These are phyloP conservation scores for Mesocricetus auratus DNA, from an alignment of 2,113 vertebrate species.

Conservation along the genomic window DNA sequence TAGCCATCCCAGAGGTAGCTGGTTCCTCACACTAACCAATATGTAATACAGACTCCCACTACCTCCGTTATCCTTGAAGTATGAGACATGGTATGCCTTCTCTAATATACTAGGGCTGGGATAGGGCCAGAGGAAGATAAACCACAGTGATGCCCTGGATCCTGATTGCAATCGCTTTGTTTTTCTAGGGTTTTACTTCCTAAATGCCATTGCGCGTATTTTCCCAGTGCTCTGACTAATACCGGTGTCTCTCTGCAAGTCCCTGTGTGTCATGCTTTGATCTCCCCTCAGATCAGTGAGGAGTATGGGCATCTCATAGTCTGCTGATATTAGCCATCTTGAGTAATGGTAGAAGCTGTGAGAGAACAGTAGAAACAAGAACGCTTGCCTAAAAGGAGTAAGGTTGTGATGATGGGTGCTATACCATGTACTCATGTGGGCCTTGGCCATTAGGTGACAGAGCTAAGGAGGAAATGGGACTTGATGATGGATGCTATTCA, in stretches of 20 bases:
- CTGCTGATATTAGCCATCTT: background rate
- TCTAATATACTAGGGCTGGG: background rate
- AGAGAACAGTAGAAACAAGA: background rate
- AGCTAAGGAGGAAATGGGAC: too few species aligned
- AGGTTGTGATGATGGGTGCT: too few species aligned
- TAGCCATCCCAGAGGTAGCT: background rate
- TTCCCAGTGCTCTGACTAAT: background rate
- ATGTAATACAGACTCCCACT: background rate
- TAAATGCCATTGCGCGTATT: fast-evolving
- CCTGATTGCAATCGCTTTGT: too few species aligned
- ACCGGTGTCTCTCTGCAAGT: background rate
- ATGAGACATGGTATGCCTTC: background rate
- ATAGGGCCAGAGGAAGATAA: background rate
- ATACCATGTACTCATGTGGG: too few species aligned
- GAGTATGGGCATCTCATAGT: background rate
- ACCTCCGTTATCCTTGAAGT: background rate
- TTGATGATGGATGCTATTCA: too few species aligned
- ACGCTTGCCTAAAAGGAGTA: background rate
- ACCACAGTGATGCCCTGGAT: background rate
- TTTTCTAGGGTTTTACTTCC: background rate
- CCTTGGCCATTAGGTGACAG: too few species aligned
- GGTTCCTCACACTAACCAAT: background rate
- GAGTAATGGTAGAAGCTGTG: background rate
- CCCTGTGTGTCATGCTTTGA: background rate
- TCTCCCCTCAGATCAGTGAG: background rate